These are phyloP conservation scores for Anthopleura sola DNA, from an alignment of 64 coral and sea anemone genomes.

Conservation along the genomic window DNA sequence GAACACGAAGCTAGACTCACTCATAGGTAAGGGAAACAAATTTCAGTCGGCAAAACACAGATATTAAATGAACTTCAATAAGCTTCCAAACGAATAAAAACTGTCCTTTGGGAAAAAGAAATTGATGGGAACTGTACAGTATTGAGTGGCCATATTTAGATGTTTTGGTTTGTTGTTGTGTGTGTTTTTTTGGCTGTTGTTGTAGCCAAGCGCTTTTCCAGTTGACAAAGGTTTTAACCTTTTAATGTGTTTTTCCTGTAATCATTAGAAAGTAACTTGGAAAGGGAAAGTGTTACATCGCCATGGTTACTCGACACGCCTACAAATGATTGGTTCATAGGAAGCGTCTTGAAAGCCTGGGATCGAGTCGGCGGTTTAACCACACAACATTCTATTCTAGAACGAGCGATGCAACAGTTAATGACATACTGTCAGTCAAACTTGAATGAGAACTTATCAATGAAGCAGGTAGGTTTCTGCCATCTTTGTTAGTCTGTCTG, in stretches of 20 bases:
- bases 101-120: no score
- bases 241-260: background rate
- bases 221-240: background rate
- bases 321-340: conserved; percentile 34
- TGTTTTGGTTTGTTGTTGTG: no score
- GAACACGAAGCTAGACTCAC: background rate
- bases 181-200: no score
- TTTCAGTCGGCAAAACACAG: background rate
- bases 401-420: background rate
- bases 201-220: no score
- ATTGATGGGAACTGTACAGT: no score
- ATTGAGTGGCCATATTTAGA: no score
- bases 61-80: no score
- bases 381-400: background rate
- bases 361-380: conserved; percentile 15
- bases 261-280: background rate
- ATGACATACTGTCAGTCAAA: background rate
- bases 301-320: conserved; percentile 32
- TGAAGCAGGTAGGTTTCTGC: conserved; percentile 2
- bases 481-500: background rate
- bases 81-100: no score
- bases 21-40: background rate
- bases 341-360: conserved; percentile 38
- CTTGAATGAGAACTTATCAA: conserved; percentile 20
- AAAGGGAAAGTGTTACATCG: background rate